Evolutionary conservation across 2,888 invertebrate species (phyloP).

Genomic region (Trachelus iudaicus): DNA sequence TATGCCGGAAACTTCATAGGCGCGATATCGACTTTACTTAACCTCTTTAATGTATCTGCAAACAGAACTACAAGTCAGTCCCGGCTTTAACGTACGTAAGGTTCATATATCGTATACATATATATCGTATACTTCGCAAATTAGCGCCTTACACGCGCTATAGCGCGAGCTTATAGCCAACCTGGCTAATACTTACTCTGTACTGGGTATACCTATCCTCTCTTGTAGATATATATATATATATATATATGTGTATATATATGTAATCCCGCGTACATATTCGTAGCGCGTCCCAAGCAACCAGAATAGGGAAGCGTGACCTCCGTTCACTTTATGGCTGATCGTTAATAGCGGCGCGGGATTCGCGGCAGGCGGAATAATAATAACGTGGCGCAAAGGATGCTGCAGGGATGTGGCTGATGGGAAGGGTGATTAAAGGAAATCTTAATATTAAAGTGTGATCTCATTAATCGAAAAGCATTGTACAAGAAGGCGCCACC

Average conservation of each 20-base stretch:
- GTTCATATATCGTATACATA: constrained; percentile 16
- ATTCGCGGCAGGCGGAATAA: constrained; percentile 29
- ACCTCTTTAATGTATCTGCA: constrained; percentile 19
- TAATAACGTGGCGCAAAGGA: constrained; percentile 16
- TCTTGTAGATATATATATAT: neutral
- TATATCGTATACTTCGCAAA: constrained; percentile 40
- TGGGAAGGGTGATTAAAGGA: constrained; percentile 27
- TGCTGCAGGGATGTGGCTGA: constrained; percentile 13
- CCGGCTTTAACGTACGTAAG: constrained; percentile 3
- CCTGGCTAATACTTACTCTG: neutral
- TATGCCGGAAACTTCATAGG: constrained; percentile 30
- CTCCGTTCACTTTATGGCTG: constrained; percentile 35
- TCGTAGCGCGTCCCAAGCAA: neutral
- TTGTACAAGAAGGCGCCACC: neutral
- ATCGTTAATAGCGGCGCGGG: constrained; percentile 41
- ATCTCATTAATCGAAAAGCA: constrained; percentile 31
- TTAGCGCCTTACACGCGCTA: constrained; percentile 42
- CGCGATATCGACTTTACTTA: constrained; percentile 28
- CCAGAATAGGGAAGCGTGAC: constrained; percentile 27
- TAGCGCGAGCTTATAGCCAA: neutral
- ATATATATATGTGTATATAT: too few relatives aligned
- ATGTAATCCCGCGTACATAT: neutral
- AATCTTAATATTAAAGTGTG: constrained; percentile 11
- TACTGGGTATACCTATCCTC: neutral
- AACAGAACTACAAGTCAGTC: constrained; percentile 10